phyloP scores from a whole-genome alignment of 1,140 invertebrate species.

The Pachypeltis micranthus region DNA sequence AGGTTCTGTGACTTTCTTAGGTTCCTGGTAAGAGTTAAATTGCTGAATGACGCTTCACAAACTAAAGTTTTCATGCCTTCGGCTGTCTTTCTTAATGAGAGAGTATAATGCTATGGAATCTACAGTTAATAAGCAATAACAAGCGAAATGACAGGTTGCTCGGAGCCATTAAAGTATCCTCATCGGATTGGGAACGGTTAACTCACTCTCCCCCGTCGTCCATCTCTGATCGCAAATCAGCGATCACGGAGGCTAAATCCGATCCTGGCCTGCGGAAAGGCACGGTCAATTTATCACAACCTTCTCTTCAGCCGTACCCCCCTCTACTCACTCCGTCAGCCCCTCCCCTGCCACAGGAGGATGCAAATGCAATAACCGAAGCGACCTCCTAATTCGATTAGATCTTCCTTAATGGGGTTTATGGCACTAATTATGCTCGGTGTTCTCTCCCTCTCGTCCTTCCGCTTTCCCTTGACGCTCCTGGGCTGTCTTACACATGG shows the following conservation, averaged over 20 bases:
- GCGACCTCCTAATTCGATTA: constrained; percentile 15
- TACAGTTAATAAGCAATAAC: no score
- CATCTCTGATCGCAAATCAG: constrained; percentile 9
- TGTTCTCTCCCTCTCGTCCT: background rate
- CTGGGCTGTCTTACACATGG: constrained; percentile 1
- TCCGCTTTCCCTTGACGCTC: background rate
- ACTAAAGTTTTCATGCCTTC: no score
- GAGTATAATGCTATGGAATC: no score
- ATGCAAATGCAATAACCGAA: constrained; percentile 15
- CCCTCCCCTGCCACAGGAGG: background rate
- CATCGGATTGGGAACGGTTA: no score
- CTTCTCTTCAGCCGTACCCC: background rate
- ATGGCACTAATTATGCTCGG: constrained; percentile 11
- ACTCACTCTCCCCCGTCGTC: no score
- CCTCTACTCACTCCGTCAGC: background rate
- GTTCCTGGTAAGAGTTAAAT: no score
- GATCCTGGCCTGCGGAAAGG: constrained; percentile 1
- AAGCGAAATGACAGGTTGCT: no score
- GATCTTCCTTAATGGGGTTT: constrained; percentile 14
- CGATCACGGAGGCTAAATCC: background rate
- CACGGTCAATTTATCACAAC: constrained; percentile 16
- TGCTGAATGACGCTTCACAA: no score
- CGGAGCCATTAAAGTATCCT: no score
- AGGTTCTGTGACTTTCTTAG: no score
- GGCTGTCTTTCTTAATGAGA: no score